Evolutionary conservation across 1,140 invertebrate genomes (phyloP), one percentile per base, ranked within the genome.

Genomic region (Habropoda laboriosa): DNA sequence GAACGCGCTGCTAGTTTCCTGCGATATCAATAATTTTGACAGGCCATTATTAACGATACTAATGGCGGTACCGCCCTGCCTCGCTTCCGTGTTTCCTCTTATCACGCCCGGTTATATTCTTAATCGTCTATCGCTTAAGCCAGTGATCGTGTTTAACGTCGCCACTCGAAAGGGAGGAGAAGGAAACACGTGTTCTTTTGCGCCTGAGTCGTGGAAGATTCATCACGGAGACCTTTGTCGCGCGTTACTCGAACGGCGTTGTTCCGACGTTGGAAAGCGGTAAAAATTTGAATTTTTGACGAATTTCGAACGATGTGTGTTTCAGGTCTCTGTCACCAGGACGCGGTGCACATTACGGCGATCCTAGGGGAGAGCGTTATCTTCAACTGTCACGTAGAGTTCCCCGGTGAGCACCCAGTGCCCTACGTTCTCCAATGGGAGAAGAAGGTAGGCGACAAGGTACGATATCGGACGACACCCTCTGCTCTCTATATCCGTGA

Each of bases 371-470:
- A 98, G 94, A 98, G 97, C 88, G 97, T 98, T 92, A 96, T 98
- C 90, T 97, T 99, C 95, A 98, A 98, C 94, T 99, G 98, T 94
- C 97, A 97, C 93, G 97, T 99, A 93, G 97, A 98, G 93, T 98
- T 98, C 94, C 98, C 98, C 85, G 97, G 97, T 92, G 97, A 97
- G 93, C 96, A 98, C 93, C 96, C 97, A 89, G 97, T 98, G 93
- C 97, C 98, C 93, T 98, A 98, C 94, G 97, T 98, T 94, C 96
- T 98, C 92, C 97, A 98, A 95, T 99, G 98, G 98, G 97, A 98
- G 96, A 98, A 98, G 96, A 98, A 98, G 96, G 97, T 98, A 96
- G 96, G 96, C 96, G 96, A 97, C 94, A 96, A 96, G 96, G 96
- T 97, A 97, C 95, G 96, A 96, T 96, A 95, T 94, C 94, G 93